Base-by-base conservation (phyloP, 2,888 invertebrate genomes). In the Catocala sponsa region DNA sequence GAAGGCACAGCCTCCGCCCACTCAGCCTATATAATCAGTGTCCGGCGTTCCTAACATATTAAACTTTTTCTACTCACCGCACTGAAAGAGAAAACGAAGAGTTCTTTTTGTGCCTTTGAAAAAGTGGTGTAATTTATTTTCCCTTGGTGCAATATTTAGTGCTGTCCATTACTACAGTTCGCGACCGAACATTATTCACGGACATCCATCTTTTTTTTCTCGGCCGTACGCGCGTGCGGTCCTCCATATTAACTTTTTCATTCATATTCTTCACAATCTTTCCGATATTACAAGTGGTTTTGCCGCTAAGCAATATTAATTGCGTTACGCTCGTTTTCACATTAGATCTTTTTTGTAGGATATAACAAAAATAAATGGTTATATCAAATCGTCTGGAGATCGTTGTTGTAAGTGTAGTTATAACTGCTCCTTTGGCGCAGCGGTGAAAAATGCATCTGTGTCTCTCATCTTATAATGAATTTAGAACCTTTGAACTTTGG, bases 151-250 rank as follows among this genome's bases (percentile, higher is more conserved):
- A 92, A 94, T 94, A 94, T 94, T 94, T 94, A 93, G 93, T 92
- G 93, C 91, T 93, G 94, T 92, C 94, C 94, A 93, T 94, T 94
- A 94, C 93, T 89, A 89, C 87, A 92, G 93, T 92, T 92, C 92
- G 92, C 94, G 94, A 92, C 93, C 93, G 91, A 88, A 89, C 92
- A 92, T 94, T 92, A 92, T 91, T 94, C 93, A 94, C 89, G 79
- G 80, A 84, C 90, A 91, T 93, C 90, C 90, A 90, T 93, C 91
- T 92, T 92, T 92, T 91, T 70, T 91, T 89, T 84, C 84, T 85
- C 76, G 79, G 77, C 82, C 85, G 81, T 83, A 84, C 88, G 89
- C 86, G 85, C 83, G 86, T 85, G 84, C 81, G 79, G 89, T 83
- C 84, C 83, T 84, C 80, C 84, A 89, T 92, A 92, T 91, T 91